Percentiles rank a stretch among this genome's conserved stretches.
phyloP scores from a whole-genome alignment of 2,888 invertebrate genomes.

The Drosophila tanythrix region DNA sequence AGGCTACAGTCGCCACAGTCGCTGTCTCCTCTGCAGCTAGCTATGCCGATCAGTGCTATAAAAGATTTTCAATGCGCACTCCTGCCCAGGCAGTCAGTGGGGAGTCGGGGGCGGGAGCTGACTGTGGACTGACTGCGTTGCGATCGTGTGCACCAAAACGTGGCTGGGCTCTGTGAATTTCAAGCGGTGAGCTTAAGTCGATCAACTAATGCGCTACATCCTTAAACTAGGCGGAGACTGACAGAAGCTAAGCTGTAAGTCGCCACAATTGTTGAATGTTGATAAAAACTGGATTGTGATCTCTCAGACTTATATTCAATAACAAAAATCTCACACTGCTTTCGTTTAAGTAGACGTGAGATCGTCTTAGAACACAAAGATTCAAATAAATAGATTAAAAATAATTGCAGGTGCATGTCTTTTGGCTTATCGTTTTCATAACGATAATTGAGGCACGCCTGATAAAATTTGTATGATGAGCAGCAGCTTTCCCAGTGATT shows the following conservation, averaged over 20 bases:
- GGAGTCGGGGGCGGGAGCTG: neutral
- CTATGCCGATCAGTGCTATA: constrained; percentile 57
- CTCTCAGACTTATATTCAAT: neutral
- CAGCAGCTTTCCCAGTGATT: neutral
- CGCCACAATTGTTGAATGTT: neutral
- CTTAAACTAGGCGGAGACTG: neutral
- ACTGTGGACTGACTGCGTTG: constrained; percentile 35
- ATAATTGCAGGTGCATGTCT: neutral
- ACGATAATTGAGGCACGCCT: neutral
- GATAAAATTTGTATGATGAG: neutral
- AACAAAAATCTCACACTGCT: neutral
- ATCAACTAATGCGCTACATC: constrained; percentile 55
- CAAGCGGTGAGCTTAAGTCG: constrained; percentile 39
- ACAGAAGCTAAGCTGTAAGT: neutral
- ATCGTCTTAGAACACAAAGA: neutral
- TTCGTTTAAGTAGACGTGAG: neutral
- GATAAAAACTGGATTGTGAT: neutral
- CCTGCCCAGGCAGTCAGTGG: constrained; percentile 22
- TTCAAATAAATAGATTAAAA: neutral
- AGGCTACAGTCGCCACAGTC: constrained; percentile 8
- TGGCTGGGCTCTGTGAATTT: constrained; percentile 52
- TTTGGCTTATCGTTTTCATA: neutral
- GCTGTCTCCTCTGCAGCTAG: constrained; percentile 21
- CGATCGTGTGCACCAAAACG: constrained; percentile 64
- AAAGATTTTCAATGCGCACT: constrained; percentile 61